phyloP scores from a whole-genome alignment of 2,888 invertebrate species.

The Griposia aprilina region DNA sequence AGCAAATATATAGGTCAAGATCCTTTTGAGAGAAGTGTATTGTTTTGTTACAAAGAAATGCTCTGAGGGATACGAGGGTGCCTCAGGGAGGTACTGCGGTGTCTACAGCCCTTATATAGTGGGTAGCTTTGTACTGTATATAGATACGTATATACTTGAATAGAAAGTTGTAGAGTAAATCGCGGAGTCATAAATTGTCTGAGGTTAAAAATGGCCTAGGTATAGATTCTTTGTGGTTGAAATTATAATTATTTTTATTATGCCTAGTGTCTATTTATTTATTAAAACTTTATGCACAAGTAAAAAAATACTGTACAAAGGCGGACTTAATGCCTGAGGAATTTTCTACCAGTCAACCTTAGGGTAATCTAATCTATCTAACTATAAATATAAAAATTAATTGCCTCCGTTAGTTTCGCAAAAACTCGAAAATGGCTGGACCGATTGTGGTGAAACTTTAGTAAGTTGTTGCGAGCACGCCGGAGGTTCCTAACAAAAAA shows the following conservation, averaged over 20 bases:
- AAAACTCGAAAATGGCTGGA: too few relatives aligned
- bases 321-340: too few relatives aligned
- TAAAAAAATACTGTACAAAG: too few relatives aligned
- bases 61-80: slow-evolving; percentile 38
- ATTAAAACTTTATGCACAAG: too few relatives aligned
- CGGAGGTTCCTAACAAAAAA: too few relatives aligned
- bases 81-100: slow-evolving; percentile 32
- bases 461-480: too few relatives aligned
- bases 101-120: slow-evolving; percentile 31
- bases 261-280: too few relatives aligned
- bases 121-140: background rate
- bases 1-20: slow-evolving; percentile 52
- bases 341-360: too few relatives aligned
- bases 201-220: background rate
- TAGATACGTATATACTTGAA: slow-evolving; percentile 3
- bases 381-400: too few relatives aligned
- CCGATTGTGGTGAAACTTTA: too few relatives aligned
- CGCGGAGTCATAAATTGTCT: background rate
- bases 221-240: background rate
- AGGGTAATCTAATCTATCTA: too few relatives aligned
- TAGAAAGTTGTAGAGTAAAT: slow-evolving; percentile 3
- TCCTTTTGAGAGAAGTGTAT: slow-evolving; percentile 54
- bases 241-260: background rate
- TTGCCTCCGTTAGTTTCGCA: too few relatives aligned
- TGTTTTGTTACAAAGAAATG: slow-evolving; percentile 60